Base-by-base conservation (phyloP, 2,113 vertebrate species). In the Monarcha castaneiventris region DNA sequence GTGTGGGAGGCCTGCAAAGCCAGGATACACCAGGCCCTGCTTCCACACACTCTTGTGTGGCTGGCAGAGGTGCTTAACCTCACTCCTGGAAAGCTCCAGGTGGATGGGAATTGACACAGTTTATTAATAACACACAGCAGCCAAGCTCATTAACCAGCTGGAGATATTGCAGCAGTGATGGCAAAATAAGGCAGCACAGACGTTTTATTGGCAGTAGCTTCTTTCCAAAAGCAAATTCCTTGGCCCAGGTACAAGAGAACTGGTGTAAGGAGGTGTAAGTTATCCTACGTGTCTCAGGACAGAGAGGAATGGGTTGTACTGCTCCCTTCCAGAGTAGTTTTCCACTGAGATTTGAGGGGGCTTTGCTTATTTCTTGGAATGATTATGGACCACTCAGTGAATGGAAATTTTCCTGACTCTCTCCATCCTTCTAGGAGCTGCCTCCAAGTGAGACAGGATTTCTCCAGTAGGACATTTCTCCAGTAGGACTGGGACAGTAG, bases 1-100 rank as follows among this genome's bases (percentile, higher is more conserved):
- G 0, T 3, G 27, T 5, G 15, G n/a, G n/a, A 30, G n/a, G 25
- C 7, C 64, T 29, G 74, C 5, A 35, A 10, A 58, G 15, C 76
- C 30, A 8, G 11, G 17, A 3, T 7, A 23, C 33, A 33, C 1
- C 16, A 18, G 69, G 10, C 41, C 8, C 44, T 56, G 58, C 49
- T 78, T 27, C 35, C 43, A 2, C 1, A 0, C 18, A 2, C 41
- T 37, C 3, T 0, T 14, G 32, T 13, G 72, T 5, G 58, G 26
- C 84, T 77, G 89, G 41, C 67, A 46, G 64, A 37, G 16, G 37
- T 46, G 30, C 22, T 46, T 21, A 6, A 12, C 68, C 59, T 81
- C 61, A 2, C 35, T 56, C 88, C 56, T 87, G 87, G 39, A 61
- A 13, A 43, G 29, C 73, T 63, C 27, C 26, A 35, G 48, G 68